Percentiles rank a stretch among this genome's conserved stretches.
These are phyloP conservation scores for Temnothorax nylanderi DNA, from an alignment of 1,140 invertebrate species.

Conservation along the genomic window DNA sequence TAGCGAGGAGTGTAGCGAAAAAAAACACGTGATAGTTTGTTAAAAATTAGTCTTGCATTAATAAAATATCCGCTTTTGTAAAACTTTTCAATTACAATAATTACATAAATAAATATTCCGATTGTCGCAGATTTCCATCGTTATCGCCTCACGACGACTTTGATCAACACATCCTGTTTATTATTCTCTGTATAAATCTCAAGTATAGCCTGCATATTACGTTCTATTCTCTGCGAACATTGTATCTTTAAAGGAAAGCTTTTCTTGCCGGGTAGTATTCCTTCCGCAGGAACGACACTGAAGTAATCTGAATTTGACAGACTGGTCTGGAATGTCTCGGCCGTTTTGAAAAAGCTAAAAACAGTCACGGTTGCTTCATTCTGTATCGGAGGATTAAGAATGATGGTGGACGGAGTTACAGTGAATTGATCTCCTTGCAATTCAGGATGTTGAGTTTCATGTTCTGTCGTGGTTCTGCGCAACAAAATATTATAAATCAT, in stretches of 20 bases:
- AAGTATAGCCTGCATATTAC: constrained; percentile 69
- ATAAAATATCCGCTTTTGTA: constrained; percentile 59
- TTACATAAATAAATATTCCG: constrained; percentile 45
- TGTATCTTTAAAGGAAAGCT: constrained; percentile 73
- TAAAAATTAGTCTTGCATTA: constrained; percentile 55
- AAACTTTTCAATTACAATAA: constrained; percentile 42
- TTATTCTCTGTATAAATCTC: constrained; percentile 77
- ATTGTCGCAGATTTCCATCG: constrained; percentile 48
- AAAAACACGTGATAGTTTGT: neutral
- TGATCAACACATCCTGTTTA: constrained; percentile 74
- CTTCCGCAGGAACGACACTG: constrained; percentile 74
- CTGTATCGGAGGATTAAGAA: constrained; percentile 66
- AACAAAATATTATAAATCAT: neutral
- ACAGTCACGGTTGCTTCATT: constrained; percentile 75
- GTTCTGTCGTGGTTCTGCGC: constrained; percentile 44
- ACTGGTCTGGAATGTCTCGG: constrained; percentile 74
- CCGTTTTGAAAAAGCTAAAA: constrained; percentile 65
- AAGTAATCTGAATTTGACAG: constrained; percentile 71
- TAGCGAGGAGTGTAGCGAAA: neutral
- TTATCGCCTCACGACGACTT: constrained; percentile 57
- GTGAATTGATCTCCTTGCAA: constrained; percentile 65
- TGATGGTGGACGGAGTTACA: constrained; percentile 66
- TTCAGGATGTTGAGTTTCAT: neutral
- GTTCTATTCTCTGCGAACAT: constrained; percentile 72
- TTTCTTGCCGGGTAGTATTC: constrained; percentile 76